phyloP scores from a whole-genome alignment of 92 coral and sea anemone species.

The Zoanthus sociatus region DNA sequence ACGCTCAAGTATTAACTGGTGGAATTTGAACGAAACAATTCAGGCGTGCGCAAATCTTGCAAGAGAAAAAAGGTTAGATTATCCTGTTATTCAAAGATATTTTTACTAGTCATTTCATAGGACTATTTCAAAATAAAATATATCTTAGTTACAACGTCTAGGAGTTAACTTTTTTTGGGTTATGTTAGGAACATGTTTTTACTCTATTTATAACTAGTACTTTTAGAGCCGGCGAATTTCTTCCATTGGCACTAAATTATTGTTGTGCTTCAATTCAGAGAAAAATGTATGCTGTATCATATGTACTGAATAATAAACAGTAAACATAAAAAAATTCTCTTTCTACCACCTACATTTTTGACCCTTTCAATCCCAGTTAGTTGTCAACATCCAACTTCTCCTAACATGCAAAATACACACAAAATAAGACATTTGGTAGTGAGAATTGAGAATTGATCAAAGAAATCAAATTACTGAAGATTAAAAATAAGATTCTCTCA shows the following conservation, averaged over 20 bases:
- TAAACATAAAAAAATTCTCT: neutral
- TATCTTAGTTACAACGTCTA: neutral
- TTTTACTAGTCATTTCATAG: neutral
- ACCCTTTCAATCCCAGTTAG: too few relatives aligned
- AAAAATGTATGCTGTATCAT: too few relatives aligned
- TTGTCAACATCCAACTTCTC: too few relatives aligned
- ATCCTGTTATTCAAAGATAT: too few relatives aligned
- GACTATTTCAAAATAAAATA: neutral
- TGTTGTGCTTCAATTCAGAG: too few relatives aligned
- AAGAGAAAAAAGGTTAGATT: slow-evolving; percentile 51
- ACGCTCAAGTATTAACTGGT: slow-evolving; percentile 74
- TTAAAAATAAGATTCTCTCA: too few relatives aligned
- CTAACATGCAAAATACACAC: too few relatives aligned
- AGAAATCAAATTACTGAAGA: too few relatives aligned
- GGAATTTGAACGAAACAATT: slow-evolving; percentile 60
- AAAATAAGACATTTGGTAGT: too few relatives aligned
- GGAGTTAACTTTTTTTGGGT: neutral
- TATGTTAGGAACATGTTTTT: neutral
- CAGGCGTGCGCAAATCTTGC: slow-evolving; percentile 64
- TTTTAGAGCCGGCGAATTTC: neutral
- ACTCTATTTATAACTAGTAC: neutral
- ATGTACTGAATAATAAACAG: neutral
- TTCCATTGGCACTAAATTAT: too few relatives aligned
- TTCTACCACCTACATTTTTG: neutral
- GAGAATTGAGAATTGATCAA: too few relatives aligned